phyloP scores from a whole-genome alignment of 2,797 vertebrate genomes.

The Otolemur crassicaudatus region DNA sequence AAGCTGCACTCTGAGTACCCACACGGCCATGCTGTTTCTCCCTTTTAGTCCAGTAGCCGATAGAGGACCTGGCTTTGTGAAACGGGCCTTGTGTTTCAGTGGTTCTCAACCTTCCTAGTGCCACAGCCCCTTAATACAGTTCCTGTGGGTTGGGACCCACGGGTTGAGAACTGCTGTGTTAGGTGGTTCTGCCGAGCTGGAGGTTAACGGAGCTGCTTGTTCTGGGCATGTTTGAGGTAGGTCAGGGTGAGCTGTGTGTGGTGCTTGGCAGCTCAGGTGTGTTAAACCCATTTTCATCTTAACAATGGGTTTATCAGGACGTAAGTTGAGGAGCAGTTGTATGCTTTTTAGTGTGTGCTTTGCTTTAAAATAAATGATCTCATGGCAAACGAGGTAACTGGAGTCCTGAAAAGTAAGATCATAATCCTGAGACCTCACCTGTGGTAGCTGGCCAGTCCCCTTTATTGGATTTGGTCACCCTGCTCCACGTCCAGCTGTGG shows the following conservation, averaged over 20 bases:
- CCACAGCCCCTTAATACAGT: too few relatives aligned
- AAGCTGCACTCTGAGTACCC: background rate
- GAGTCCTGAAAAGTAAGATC: background rate
- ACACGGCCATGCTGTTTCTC: background rate
- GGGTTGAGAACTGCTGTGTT: background rate
- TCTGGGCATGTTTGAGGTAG: background rate
- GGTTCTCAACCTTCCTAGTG: too few relatives aligned
- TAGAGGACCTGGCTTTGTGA: background rate
- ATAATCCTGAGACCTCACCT: background rate
- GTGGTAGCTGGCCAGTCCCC: background rate
- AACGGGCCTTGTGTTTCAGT: background rate
- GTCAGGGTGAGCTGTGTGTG: too few relatives aligned
- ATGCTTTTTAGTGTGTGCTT: background rate
- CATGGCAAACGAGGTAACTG: fast-evolving
- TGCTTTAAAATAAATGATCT: background rate
- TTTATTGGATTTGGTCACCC: background rate
- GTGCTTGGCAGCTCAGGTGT: background rate
- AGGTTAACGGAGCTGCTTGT: background rate
- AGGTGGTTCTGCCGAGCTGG: background rate
- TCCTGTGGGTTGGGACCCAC: too few relatives aligned
- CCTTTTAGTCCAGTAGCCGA: background rate
- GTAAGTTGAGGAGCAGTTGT: background rate
- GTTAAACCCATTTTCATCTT: background rate
- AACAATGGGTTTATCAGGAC: background rate
- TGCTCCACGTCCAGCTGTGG: fast-evolving